These are phyloP conservation scores for Lepilemur septentrionalis DNA, from an alignment of 2,797 vertebrate genomes.

Conservation along the genomic window DNA sequence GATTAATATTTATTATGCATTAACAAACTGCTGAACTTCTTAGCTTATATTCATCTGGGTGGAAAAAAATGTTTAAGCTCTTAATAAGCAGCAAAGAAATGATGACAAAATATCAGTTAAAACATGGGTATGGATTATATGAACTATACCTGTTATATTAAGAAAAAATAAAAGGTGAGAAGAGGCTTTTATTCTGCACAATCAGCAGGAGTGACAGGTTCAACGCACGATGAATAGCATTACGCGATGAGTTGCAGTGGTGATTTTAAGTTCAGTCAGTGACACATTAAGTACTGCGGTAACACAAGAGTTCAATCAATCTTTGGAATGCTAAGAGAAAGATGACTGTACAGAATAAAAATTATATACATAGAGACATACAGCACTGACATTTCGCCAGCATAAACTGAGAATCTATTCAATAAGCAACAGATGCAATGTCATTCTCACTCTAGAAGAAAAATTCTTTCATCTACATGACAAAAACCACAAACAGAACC, in stretches of 20 bases:
- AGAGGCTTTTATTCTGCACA: neutral
- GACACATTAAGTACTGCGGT: neutral
- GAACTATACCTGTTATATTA: neutral
- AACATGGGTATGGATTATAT: neutral
- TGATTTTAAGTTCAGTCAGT: constrained; percentile 39
- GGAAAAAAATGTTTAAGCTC: neutral
- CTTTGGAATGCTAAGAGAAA: constrained; percentile 47
- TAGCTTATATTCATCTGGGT: constrained; percentile 9
- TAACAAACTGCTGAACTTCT: neutral
- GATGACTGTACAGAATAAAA: constrained; percentile 44
- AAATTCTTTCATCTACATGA: constrained; percentile 11
- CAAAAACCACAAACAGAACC: neutral
- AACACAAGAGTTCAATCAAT: constrained; percentile 34
- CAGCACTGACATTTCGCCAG: neutral
- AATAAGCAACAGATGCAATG: constrained; percentile 33
- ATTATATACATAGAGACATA: neutral
- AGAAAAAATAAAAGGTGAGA: neutral
- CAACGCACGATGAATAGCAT: neutral
- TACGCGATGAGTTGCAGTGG: neutral
- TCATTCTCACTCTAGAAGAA: constrained; percentile 27
- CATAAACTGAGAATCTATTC: constrained; percentile 39
- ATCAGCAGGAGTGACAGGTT: constrained; percentile 9
- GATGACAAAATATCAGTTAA: neutral
- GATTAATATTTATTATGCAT: neutral
- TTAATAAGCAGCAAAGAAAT: neutral